Evolutionary conservation across 2,888 invertebrate species (phyloP).

Genomic region (Hyles lineata): DNA sequence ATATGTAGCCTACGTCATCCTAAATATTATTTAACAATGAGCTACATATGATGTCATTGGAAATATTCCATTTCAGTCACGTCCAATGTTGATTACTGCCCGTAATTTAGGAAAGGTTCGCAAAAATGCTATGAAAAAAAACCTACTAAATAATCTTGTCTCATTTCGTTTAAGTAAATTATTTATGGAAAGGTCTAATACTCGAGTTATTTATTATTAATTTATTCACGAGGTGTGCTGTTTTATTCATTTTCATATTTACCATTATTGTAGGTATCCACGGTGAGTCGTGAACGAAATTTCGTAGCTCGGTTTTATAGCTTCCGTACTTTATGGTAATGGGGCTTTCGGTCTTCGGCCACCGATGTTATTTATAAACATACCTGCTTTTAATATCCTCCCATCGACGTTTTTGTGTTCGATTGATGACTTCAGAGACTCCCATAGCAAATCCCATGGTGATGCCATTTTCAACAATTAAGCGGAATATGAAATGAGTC

Average conservation of each 20-base stretch:
- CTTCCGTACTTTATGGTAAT: conserved; percentile 78
- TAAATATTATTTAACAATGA: neutral
- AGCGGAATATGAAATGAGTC: too few species aligned
- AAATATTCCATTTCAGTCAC: conserved; percentile 11
- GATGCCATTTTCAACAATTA: too few species aligned
- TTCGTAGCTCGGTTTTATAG: conserved; percentile 66
- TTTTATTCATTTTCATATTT: conserved; percentile 61
- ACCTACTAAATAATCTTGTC: neutral
- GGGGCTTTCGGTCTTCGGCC: conserved; percentile 46
- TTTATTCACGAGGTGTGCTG: conserved; percentile 48
- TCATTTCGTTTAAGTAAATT: conserved; percentile 5
- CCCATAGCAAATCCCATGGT: neutral
- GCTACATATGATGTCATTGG: neutral
- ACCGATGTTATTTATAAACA: conserved; percentile 12
- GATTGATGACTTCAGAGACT: neutral
- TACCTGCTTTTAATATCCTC: neutral
- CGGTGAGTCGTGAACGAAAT: conserved; percentile 62
- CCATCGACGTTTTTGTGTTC: neutral
- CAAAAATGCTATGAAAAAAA: conserved; percentile 5
- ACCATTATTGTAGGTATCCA: conserved; percentile 53
- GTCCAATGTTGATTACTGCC: neutral
- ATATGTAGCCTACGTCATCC: neutral
- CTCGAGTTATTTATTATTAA: conserved; percentile 40
- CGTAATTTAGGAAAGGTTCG: neutral
- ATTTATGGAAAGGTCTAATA: conserved; percentile 18